Evolutionary conservation across 2,113 vertebrate species (phyloP).

Genomic region (Pungitius pungitius): DNA sequence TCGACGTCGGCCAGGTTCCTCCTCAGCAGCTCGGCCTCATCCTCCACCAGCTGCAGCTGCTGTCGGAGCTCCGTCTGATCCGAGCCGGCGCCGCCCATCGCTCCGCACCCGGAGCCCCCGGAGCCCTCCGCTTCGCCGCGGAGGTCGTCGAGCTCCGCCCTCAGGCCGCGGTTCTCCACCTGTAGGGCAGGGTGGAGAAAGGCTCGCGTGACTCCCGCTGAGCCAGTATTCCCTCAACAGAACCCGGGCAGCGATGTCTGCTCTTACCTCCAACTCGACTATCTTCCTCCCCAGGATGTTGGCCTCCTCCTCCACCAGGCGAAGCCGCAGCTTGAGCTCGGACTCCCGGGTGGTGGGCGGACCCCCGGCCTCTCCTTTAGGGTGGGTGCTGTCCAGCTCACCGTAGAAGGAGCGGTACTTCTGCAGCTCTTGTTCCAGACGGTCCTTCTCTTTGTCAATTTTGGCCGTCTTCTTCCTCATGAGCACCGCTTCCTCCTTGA

Average conservation of each 20-base stretch:
- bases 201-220: neutral
- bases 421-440: constrained; percentile 92
- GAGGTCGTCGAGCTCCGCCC: constrained; percentile 94
- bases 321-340: constrained; percentile 92
- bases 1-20: constrained; percentile 92
- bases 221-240: neutral
- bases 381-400: constrained; percentile 93
- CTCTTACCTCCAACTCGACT: constrained; percentile 89
- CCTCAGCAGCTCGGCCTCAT: constrained; percentile 93
- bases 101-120: constrained; percentile 77
- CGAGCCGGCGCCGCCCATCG: constrained; percentile 77
- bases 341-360: constrained; percentile 95
- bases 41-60: constrained; percentile 96
- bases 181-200: neutral
- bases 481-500: constrained; percentile 93
- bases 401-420: constrained; percentile 97
- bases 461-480: constrained; percentile 98
- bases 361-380: constrained; percentile 94
- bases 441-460: constrained; percentile 96
- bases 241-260: too few relatives aligned
- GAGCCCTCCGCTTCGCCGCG: constrained; percentile 87
- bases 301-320: constrained; percentile 96
- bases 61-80: constrained; percentile 91
- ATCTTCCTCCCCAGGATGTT: constrained; percentile 98
- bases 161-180: constrained; percentile 93